A percentile compares a stretch with the other conserved stretches of the same genome.
Evolutionary conservation across 1,140 invertebrate species (phyloP).

Genomic region (Theocolax elegans): DNA sequence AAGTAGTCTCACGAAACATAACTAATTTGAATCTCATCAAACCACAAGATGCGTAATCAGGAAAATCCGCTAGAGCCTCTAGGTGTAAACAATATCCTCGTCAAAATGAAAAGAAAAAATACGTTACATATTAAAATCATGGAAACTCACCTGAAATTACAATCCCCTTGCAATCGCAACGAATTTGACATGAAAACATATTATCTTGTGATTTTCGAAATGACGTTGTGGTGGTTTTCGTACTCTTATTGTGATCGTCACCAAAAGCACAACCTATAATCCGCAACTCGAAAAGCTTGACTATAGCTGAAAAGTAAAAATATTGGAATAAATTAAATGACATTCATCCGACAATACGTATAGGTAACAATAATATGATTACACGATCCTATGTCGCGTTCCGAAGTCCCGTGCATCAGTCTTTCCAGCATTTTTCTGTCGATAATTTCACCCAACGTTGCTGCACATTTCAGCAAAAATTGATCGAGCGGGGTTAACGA

Average conservation of each 20-base stretch:
- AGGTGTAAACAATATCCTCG: too few relatives aligned
- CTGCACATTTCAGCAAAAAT: conserved; percentile 71
- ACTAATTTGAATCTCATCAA: conserved; percentile 71
- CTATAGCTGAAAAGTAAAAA: conserved; percentile 68
- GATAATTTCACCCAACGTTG: conserved; percentile 71
- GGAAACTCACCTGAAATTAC: conserved; percentile 45
- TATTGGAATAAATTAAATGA: too few relatives aligned
- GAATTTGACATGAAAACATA: conserved; percentile 42
- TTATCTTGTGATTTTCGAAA: conserved; percentile 13
- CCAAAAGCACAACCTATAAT: conserved; percentile 72
- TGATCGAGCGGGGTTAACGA: conserved; percentile 71
- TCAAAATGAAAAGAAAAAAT: too few relatives aligned
- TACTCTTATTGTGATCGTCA: conserved; percentile 66
- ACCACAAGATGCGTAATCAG: conserved; percentile 71
- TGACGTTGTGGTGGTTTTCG: conserved; percentile 26
- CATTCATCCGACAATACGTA: too few relatives aligned
- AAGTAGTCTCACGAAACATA: conserved; percentile 70
- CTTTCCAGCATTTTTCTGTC: conserved; percentile 69
- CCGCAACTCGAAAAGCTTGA: conserved; percentile 70
- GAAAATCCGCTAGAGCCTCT: too few relatives aligned
- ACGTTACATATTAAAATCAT: neutral
- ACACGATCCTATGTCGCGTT: conserved; percentile 66
- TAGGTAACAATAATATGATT: too few relatives aligned
- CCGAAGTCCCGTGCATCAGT: conserved; percentile 65
- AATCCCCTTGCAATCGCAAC: conserved; percentile 53